These are phyloP conservation scores for Sinonovacula constricta DNA, from an alignment of 1,140 invertebrate genomes.

Conservation along the genomic window DNA sequence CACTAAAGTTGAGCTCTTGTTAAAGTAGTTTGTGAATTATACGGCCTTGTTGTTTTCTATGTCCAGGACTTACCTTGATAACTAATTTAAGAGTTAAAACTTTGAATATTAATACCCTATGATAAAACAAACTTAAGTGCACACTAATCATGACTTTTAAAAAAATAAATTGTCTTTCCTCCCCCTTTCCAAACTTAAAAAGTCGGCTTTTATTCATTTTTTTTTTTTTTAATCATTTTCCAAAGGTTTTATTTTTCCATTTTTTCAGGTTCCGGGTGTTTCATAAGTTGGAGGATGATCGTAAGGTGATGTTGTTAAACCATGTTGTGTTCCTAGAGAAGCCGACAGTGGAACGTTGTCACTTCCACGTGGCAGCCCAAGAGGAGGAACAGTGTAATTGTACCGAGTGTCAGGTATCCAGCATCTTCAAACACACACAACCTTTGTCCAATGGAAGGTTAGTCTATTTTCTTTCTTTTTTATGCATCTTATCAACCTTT, in stretches of 20 bases:
- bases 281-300: constrained; percentile 94
- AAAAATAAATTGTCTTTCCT: not conserved
- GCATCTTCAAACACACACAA: constrained; percentile 29
- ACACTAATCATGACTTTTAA: no score
- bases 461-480: no score
- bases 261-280: constrained; percentile 90
- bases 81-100: no score
- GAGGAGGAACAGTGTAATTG: constrained; percentile 43
- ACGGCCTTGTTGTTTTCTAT: no score
- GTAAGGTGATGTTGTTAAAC: constrained; percentile 95
- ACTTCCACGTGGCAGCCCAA: constrained; percentile 81
- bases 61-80: no score
- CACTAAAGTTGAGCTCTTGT: no score
- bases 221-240: no score
- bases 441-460: constrained; percentile 45
- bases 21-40: no score
- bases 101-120: no score
- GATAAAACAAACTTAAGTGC: no score
- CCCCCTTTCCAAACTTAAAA: not conserved
- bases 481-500: no score
- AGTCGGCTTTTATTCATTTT: not conserved
- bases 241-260: no score
- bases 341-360: constrained; percentile 95
- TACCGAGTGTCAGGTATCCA: constrained; percentile 43
- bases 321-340: constrained; percentile 98